Evolutionary conservation across 1,140 invertebrate species (phyloP).

Genomic region (Ips typographus): DNA sequence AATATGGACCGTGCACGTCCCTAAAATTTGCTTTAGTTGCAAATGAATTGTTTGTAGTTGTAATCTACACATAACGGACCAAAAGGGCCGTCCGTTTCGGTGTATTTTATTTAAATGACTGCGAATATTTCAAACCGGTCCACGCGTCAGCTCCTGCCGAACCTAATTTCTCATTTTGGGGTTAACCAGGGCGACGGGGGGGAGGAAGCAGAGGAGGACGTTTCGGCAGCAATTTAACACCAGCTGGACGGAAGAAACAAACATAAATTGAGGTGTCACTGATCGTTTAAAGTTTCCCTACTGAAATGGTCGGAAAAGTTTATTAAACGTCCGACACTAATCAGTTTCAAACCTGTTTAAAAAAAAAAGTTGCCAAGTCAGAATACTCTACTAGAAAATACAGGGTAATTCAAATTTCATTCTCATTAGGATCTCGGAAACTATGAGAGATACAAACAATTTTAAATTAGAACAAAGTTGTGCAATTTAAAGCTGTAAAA

Average conservation of each 20-base stretch:
- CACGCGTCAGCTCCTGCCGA: constrained; percentile 18
- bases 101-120: constrained; percentile 39
- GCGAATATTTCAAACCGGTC: constrained; percentile 26
- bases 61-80: constrained; percentile 35
- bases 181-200: not conserved
- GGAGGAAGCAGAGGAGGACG: too few species aligned
- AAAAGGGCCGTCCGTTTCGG: constrained; percentile 19
- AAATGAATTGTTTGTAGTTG: constrained; percentile 40
- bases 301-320: constrained; percentile 1
- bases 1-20: constrained; percentile 32
- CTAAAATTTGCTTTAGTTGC: constrained; percentile 39
- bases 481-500: too few species aligned
- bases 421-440: too few species aligned
- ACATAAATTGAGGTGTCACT: constrained; percentile 15
- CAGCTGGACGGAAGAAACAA: constrained; percentile 15
- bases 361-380: too few species aligned
- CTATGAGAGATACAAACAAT: too few species aligned
- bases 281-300: constrained; percentile 12
- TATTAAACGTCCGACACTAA: not conserved
- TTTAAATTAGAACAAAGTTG: too few species aligned
- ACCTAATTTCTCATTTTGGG: constrained; percentile 23
- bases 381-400: too few species aligned
- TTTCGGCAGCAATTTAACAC: constrained; percentile 20
- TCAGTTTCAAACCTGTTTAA: not conserved
- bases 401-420: too few species aligned